Conservation (phyloP, 2,113 vertebrate genomes). For the Phoxinus phoxinus region DNA sequence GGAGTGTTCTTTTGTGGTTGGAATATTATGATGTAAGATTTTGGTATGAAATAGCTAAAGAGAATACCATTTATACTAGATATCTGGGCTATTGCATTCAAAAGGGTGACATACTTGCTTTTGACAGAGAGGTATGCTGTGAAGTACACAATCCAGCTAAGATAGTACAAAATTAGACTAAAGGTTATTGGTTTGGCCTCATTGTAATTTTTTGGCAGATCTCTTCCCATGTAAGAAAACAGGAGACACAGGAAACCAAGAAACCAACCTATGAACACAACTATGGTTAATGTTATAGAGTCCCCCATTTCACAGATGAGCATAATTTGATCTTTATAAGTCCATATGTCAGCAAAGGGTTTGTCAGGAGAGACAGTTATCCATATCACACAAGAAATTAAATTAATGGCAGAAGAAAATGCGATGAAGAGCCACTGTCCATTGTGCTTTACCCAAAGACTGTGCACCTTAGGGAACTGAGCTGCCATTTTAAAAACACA, state of each 20-base stretch:
- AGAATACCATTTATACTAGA: constrained; percentile 74
- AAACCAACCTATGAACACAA: constrained; percentile 56
- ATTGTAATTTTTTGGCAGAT: constrained; percentile 88
- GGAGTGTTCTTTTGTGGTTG: constrained; percentile 79
- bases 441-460: constrained; percentile 77
- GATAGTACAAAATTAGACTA: constrained; percentile 80
- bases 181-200: constrained; percentile 88
- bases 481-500: constrained; percentile 85
- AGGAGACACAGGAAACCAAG: constrained; percentile 77
- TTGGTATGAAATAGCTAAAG: constrained; percentile 82
- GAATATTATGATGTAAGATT: constrained; percentile 81
- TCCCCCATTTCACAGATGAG: constrained; percentile 68
- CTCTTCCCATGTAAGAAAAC: constrained; percentile 86
- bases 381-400: background rate
- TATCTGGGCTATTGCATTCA: constrained; percentile 67
- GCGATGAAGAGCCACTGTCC: constrained; percentile 75
- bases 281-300: accelerated
- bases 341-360: constrained; percentile 65
- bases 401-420: constrained; percentile 41
- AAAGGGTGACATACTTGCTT: constrained; percentile 65
- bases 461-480: constrained; percentile 72
- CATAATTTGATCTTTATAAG: constrained; percentile 67
- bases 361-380: constrained; percentile 57
- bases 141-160: constrained; percentile 76
- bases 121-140: constrained; percentile 68